phyloP scores from a whole-genome alignment of 2,113 vertebrate genomes.

The Echinops telfairi region DNA sequence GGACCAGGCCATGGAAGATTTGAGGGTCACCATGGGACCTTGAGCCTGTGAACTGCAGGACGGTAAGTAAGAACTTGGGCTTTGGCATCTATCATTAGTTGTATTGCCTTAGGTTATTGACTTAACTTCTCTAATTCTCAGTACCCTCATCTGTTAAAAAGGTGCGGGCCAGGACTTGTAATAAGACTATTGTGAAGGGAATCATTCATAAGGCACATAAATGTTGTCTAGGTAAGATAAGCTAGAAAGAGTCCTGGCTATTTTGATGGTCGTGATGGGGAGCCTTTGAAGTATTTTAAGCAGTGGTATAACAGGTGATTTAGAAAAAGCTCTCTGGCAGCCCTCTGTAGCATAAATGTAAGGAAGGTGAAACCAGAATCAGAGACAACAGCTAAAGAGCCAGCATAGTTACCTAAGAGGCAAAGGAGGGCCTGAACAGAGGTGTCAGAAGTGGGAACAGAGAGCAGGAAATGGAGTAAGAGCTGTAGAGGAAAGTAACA shows the following conservation, averaged over 20 bases:
- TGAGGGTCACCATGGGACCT: not conserved
- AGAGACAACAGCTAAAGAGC: not conserved
- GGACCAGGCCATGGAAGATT: not conserved
- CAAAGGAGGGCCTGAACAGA: not conserved
- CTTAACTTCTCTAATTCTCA: not conserved
- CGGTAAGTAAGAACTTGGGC: not conserved
- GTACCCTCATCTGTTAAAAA: not conserved
- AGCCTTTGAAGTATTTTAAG: conserved; percentile 50
- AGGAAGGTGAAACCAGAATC: conserved; percentile 13
- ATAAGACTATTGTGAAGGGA: not conserved
- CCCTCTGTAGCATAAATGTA: not conserved
- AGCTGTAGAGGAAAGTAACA: not conserved
- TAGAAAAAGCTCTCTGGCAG: conserved; percentile 45
- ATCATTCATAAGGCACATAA: not conserved
- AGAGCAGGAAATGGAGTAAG: not conserved
- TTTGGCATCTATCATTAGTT: not conserved
- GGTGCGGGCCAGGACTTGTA: too few relatives aligned
- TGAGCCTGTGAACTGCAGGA: not conserved
- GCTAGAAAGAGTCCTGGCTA: not conserved
- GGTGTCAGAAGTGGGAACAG: not conserved
- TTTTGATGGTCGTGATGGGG: not conserved
- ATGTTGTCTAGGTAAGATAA: not conserved
- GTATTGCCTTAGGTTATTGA: not conserved
- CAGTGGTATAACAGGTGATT: conserved; percentile 29
- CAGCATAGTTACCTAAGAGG: not conserved